Conservation (phyloP, 2,888 invertebrate genomes). For the Aporophyla nigra region DNA sequence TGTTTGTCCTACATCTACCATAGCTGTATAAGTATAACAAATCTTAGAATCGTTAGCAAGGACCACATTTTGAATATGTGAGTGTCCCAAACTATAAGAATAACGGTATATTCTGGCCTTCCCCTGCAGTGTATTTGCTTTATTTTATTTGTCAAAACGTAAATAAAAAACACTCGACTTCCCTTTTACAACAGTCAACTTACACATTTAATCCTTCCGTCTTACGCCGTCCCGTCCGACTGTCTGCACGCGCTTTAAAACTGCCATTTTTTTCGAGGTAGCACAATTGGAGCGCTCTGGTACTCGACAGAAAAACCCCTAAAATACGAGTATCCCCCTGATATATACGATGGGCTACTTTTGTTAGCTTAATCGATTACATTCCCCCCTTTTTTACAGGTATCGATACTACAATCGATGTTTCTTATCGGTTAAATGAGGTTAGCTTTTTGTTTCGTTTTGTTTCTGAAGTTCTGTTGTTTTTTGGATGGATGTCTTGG, state of each 20-base stretch:
- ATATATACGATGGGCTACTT: constrained; percentile 76
- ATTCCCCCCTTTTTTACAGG: constrained; percentile 63
- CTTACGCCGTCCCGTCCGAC: constrained; percentile 57
- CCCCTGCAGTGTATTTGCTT: not conserved
- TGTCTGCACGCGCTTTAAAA: constrained; percentile 76
- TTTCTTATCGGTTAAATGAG: constrained; percentile 63
- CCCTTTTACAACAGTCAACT: not conserved
- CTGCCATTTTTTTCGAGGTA: constrained; percentile 78
- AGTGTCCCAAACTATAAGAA: no score
- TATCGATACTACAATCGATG: constrained; percentile 65
- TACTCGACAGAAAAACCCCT: constrained; percentile 75
- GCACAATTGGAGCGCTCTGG: constrained; percentile 75
- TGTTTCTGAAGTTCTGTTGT: constrained; percentile 11
- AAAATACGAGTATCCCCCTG: constrained; percentile 77
- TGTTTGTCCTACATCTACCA: no score
- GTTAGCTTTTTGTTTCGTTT: constrained; percentile 43
- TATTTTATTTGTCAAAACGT: not conserved
- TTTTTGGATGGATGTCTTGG: constrained; percentile 2
- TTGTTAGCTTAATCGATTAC: constrained; percentile 72
- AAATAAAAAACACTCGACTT: not conserved
- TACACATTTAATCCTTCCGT: not conserved
- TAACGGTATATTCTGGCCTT: not conserved
- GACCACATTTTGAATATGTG: not conserved
- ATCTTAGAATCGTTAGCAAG: not conserved
- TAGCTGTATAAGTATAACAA: no score